phyloP scores from a whole-genome alignment of 2,797 vertebrate genomes.

The Micromesistius poutassou region DNA sequence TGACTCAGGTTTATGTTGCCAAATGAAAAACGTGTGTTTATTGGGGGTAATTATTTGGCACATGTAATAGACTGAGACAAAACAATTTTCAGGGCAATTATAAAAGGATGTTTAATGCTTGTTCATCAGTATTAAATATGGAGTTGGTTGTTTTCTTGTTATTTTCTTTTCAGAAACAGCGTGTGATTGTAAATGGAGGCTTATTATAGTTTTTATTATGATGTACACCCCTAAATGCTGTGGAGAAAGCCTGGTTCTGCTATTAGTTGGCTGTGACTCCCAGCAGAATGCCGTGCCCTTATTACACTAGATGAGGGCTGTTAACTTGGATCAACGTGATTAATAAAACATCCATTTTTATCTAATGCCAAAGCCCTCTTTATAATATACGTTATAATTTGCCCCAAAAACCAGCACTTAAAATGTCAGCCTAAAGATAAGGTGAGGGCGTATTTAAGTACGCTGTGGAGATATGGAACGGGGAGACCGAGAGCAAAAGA shows the following conservation, averaged over 20 bases:
- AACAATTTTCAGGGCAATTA: constrained; percentile 32
- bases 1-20: constrained; percentile 20
- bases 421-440: constrained; percentile 17
- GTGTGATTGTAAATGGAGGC: neutral
- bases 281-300: neutral
- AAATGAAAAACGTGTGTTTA: constrained; percentile 25
- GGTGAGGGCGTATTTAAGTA: neutral
- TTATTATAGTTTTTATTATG: neutral
- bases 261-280: neutral
- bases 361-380: neutral
- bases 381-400: neutral
- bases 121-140: neutral
- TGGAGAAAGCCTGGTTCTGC: neutral
- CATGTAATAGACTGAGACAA: constrained; percentile 36
- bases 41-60: constrained; percentile 24
- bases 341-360: neutral
- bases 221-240: neutral
- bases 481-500: neutral
- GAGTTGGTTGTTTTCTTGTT: neutral
- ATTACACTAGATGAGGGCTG: neutral
- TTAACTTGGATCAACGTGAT: neutral
- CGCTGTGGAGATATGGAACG: neutral
- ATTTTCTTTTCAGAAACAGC: neutral
- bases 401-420: constrained; percentile 27
- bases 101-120: neutral